Evolutionary conservation across 2,888 invertebrate species (phyloP), one percentile per base, ranked within the genome.

Genomic region (Hypselothyrea guttata): DNA sequence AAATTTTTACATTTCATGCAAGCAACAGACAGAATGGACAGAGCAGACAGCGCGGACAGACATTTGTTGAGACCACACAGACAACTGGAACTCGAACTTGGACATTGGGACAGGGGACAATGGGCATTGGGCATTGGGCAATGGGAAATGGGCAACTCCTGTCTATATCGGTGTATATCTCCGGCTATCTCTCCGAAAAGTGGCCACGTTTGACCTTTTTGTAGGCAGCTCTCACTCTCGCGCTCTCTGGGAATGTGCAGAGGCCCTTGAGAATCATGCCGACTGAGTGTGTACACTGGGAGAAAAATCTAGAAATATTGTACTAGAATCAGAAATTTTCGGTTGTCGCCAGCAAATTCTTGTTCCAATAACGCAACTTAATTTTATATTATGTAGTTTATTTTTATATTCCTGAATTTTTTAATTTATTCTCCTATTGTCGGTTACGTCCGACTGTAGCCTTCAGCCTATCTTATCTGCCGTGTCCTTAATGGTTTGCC

Each of bases 191-290:
- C 31, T 38, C 11, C 22, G 22, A 51, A 63, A 81, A 85, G 85
- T 85, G 85, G 81, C 85, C 84, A 79, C 74, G 84, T 69, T 81
- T 85, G 81, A 83, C 85, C 86, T 83, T 85, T 83, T 76, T 76
- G 40, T 54, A 37, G 42, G 13, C 13, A 40, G 44, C 51, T 55
- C 71, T 44, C 72, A 62, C 68, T 49, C 67, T 62, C 62, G 45
- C 57, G 56, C 61, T 49, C 60, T 37, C 45, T 59, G 66, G 37
- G 64, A 70, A 58, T 30, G 52, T 35, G 28, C 13, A n/a, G 38
- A 69, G 73, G 61, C 84, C 72, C 84, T 69, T 84, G 78, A 75
- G 40, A 67, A 72, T 70, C 75, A 72, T 77, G 69, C 70, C 60
- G 57, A 52, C 51, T 22, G 22, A 22, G 22, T 46, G 60, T 75